Evolutionary conservation across 2,888 invertebrate species (phyloP), one percentile per base, ranked within the genome.

Genomic region (Spicauda simplicius): DNA sequence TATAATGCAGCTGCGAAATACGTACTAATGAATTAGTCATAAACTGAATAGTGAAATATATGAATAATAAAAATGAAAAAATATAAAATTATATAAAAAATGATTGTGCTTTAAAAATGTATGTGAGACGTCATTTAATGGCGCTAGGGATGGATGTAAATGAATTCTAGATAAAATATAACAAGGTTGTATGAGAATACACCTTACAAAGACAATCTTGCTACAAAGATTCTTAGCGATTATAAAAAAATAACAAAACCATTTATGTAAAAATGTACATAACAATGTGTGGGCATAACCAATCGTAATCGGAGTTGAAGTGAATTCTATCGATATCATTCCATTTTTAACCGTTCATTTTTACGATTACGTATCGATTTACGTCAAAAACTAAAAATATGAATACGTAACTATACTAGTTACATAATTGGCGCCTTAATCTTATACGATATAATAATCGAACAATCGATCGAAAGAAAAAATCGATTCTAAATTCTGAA

Each of bases 111-210:
- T 60, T 66, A 25, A 60, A 66, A 60, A 55, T 20, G 7, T 55
- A 59, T 50, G 25, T 18, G 20, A 45, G 50, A 73, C 76, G 79
- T 74, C 90, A 91, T 91, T 71, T 86, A 86, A 91, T 91, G 90
- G 80, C 64, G 76, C 80, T 77, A 69, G 60, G 70, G 66, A 69
- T 71, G 70, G 14, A 71, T 78, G 76, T 79, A 78, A 78, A 85
- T 85, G 83, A 84, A 80, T 83, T 25, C 25, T 86, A 86, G 80
- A 79, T 76, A 64, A 64, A 64, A 58, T 80, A 80, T 79, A 80
- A 72, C 53, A 73, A 74, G 65, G 73, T 77, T 70, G 74, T 79
- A 77, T 78, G 78, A 76, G 75, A 14, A 41, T 41, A 53, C 41
- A 41, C 20, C 48, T 53, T 37, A 61, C 14, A 20, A 53, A 8